A percentile compares a stretch with the other conserved stretches of the same genome.
These are phyloP conservation scores for Drosophila niveifrons DNA, from an alignment of 2,888 invertebrate genomes.

Conservation along the genomic window DNA sequence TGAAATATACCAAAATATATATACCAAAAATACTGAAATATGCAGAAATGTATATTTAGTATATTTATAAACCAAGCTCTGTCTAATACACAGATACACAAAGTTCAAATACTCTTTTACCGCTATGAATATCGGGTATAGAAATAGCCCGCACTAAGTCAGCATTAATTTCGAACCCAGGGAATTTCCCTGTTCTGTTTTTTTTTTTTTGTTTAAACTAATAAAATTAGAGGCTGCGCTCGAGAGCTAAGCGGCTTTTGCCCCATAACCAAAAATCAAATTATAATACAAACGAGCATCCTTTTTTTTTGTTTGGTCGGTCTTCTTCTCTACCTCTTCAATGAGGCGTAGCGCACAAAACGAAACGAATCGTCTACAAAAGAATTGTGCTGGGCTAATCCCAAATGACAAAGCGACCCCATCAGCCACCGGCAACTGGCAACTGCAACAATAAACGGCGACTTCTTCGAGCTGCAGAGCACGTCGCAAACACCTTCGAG, in stretches of 20 bases:
- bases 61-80: too few species aligned
- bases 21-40: too few species aligned
- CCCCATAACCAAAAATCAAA: slow-evolving; percentile 53
- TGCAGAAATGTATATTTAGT: too few species aligned
- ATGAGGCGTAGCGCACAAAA: slow-evolving; percentile 43
- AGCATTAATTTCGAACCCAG: slow-evolving; percentile 47
- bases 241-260: slow-evolving; percentile 62
- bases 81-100: too few species aligned
- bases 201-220: slow-evolving; percentile 32
- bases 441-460: slow-evolving; percentile 29
- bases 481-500: slow-evolving; percentile 35
- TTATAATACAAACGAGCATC: slow-evolving; percentile 63
- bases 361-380: slow-evolving; percentile 13
- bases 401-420: slow-evolving; percentile 58
- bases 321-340: slow-evolving; percentile 22
- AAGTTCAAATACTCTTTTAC: too few species aligned
- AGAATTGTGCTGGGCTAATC: slow-evolving; percentile 50
- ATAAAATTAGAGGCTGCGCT: slow-evolving; percentile 43
- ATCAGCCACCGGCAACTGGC: slow-evolving; percentile 43
- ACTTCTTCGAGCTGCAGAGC: slow-evolving; percentile 10
- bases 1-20: too few species aligned
- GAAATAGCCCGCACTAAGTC: slow-evolving; percentile 44
- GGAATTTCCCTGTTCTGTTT: neutral
- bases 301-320: slow-evolving; percentile 19
- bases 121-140: too few species aligned